These are phyloP conservation scores for Macaria liturata DNA, from an alignment of 2,888 invertebrate species.

Conservation along the genomic window DNA sequence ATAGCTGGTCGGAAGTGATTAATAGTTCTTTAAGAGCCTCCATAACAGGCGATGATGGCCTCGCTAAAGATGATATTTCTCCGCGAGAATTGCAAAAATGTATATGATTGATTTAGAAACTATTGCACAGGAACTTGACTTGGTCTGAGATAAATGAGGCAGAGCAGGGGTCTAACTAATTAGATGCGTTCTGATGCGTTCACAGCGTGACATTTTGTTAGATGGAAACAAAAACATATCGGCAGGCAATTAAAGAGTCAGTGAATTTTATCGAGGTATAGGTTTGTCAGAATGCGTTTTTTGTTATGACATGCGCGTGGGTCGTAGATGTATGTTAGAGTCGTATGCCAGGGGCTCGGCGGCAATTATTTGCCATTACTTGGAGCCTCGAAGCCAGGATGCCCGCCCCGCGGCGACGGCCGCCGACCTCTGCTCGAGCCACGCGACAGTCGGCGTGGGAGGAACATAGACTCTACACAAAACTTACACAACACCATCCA, in stretches of 20 bases:
- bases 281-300: constrained; percentile 26
- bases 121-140: constrained; percentile 11
- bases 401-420: constrained; percentile 50
- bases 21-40: constrained; percentile 14
- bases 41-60: constrained; percentile 14
- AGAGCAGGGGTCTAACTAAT: constrained; percentile 1
- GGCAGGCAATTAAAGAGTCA: constrained; percentile 17
- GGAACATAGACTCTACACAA: constrained; percentile 14
- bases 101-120: constrained; percentile 22
- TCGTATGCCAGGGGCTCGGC: constrained; percentile 42
- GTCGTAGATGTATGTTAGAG: constrained; percentile 39
- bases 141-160: constrained; percentile 15
- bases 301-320: constrained; percentile 41
- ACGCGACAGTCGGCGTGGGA: constrained; percentile 21
- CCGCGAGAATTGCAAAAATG: constrained; percentile 17
- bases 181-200: constrained; percentile 8
- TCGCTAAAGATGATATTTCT: constrained; percentile 19
- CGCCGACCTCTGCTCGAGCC: constrained; percentile 43
- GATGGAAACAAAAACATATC: constrained; percentile 9
- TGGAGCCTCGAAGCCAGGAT: constrained; percentile 32
- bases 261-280: constrained; percentile 23
- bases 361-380: constrained; percentile 63
- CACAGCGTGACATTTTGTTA: background rate
- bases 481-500: constrained; percentile 28
- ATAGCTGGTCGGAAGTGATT: constrained; percentile 22